Percentiles rank a stretch among this genome's conserved stretches.
Conservation (phyloP, 2,888 invertebrate species). For the Altica lythri region DNA sequence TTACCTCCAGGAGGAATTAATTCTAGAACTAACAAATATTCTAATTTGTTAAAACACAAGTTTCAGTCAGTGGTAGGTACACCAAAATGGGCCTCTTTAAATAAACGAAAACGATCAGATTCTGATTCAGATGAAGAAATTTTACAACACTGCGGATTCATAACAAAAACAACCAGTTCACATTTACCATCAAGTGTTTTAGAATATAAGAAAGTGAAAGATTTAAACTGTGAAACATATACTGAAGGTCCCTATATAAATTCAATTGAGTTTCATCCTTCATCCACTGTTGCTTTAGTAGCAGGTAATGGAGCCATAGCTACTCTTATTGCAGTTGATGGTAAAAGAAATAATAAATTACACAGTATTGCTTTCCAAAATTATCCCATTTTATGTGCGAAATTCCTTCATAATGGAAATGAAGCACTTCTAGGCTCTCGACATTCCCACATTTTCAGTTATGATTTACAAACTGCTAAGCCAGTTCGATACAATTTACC, state of each 20-base stretch:
- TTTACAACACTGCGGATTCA: conserved; percentile 68
- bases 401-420: conserved; percentile 76
- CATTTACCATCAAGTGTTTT: conserved; percentile 62
- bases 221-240: conserved; percentile 70
- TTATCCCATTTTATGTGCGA: conserved; percentile 75
- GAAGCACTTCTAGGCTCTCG: conserved; percentile 77
- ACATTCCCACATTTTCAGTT: conserved; percentile 68
- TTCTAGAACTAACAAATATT: conserved; percentile 62
- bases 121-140: conserved; percentile 64
- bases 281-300: conserved; percentile 80
- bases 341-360: conserved; percentile 78
- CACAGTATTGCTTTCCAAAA: conserved; percentile 77
- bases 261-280: conserved; percentile 84
- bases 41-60: conserved; percentile 69
- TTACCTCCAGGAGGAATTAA: conserved; percentile 55
- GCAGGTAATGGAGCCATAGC: conserved; percentile 75
- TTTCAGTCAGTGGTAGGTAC: conserved; percentile 70
- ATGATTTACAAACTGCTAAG: conserved; percentile 80
- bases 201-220: conserved; percentile 68
- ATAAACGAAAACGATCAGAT: conserved; percentile 50
- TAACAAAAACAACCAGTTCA: conserved; percentile 58
- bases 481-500: conserved; percentile 68
- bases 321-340: conserved; percentile 78
- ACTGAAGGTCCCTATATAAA: conserved; percentile 72
- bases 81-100: conserved; percentile 77